phyloP scores from a whole-genome alignment of 2,113 vertebrate genomes.

The Electrona antarctica region DNA sequence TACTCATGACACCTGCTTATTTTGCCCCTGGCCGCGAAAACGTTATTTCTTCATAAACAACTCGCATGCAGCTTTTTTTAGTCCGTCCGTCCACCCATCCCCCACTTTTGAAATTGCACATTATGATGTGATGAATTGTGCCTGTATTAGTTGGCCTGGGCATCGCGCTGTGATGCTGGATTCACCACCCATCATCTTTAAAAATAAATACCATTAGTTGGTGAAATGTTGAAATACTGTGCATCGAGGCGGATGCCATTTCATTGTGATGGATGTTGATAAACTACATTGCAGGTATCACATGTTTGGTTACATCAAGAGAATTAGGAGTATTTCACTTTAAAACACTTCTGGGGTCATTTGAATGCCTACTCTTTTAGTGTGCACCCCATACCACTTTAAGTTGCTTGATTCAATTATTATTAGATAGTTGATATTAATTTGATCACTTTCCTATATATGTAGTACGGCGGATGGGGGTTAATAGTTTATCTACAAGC shows the following conservation, averaged over 20 bases:
- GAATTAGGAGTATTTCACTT: too few relatives aligned
- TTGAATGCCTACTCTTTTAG: too few relatives aligned
- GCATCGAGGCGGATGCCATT: slow-evolving; percentile 13
- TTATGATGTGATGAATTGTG: slow-evolving; percentile 38
- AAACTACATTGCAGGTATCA: too few relatives aligned
- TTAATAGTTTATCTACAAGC: too few relatives aligned
- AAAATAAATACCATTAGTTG: slow-evolving; percentile 14
- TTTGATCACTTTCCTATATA: too few relatives aligned
- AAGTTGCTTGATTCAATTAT: too few relatives aligned
- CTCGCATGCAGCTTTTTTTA: slow-evolving; percentile 3
- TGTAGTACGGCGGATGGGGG: too few relatives aligned
- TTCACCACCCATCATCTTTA: neutral
- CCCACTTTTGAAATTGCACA: slow-evolving; percentile 30
- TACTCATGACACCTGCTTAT: slow-evolving; percentile 39
- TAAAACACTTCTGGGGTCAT: too few relatives aligned
- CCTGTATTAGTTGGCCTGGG: slow-evolving; percentile 21
- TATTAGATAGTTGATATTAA: too few relatives aligned
- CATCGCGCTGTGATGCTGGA: neutral
- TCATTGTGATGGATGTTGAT: slow-evolving; percentile 6
- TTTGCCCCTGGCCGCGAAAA: slow-evolving; percentile 17
- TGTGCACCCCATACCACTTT: too few relatives aligned
- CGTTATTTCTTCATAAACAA: slow-evolving; percentile 42
- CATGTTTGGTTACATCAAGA: too few relatives aligned
- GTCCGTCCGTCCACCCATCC: too few relatives aligned
- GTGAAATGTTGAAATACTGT: neutral